phyloP scores from a whole-genome alignment of 2,797 vertebrate species.

The Clamator glandarius region DNA sequence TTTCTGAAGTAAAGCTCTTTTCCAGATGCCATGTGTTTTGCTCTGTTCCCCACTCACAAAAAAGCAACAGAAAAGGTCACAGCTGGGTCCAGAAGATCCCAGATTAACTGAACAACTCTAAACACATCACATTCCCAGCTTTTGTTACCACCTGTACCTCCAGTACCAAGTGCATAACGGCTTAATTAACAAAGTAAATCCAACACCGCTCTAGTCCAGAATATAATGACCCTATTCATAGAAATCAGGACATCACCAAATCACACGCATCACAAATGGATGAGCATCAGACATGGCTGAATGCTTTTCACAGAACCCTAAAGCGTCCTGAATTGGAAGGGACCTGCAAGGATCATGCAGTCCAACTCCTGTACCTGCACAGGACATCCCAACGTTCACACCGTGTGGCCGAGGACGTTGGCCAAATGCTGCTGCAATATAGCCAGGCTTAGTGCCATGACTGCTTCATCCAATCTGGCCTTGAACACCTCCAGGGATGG shows the following conservation, averaged over 20 bases:
- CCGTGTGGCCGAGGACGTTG: too few relatives aligned
- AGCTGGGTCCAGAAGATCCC: background rate
- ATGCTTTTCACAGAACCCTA: too few relatives aligned
- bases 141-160: background rate
- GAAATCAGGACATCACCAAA: background rate
- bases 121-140: background rate
- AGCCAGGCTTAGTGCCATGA: too few relatives aligned
- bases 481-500: too few relatives aligned
- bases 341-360: too few relatives aligned
- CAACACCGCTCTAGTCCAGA: background rate
- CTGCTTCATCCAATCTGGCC: too few relatives aligned
- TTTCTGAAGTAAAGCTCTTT: background rate
- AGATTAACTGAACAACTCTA: background rate
- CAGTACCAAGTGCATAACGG: rapidly evolving
- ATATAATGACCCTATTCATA: background rate
- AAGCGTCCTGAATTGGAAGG: too few relatives aligned
- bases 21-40: background rate
- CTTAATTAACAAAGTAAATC: background rate
- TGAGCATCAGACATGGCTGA: background rate
- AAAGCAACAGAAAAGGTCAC: background rate
- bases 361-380: too few relatives aligned
- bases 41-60: background rate
- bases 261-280: background rate
- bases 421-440: too few relatives aligned
- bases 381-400: too few relatives aligned